Base-by-base conservation (phyloP, 2,888 invertebrate genomes). In the Nemotelus nigrinus region DNA sequence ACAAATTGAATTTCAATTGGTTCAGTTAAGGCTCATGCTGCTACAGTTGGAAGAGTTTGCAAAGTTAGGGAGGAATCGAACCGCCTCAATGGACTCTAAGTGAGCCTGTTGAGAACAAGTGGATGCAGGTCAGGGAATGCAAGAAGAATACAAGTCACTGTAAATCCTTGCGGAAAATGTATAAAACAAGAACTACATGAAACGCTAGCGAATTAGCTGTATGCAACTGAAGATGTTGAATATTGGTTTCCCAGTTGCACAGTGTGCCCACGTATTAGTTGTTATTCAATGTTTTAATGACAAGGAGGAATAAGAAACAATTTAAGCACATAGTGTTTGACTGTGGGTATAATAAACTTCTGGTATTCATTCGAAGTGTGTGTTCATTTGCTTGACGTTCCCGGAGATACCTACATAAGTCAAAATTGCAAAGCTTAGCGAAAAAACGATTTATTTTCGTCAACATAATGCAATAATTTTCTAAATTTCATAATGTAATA, bases 1-100 rank as follows among this genome's bases (percentile, higher is more conserved):
- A 48, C 67, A 67, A 72, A 72, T 72, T 72, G 72, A 72, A 72
- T 72, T 72, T 72, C 57, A 72, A 72, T 58, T 72, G 57, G 72
- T 72, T 58, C 57, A 55, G 10, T 8, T 47, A 45, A 10, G 45
- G 2, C n/a, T 25, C 7, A 7, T 58, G 41, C 67, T n/a, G 67
- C n/a, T 48, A 2, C 10, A 25, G 67, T 6, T 39, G 47, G 7
- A 10, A 50, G 67, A 3, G 50, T 48, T 25, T 48, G 39, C 50
- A 8, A 8, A 10, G 65, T n/a, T 7, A 48, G 50, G 8, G 48
- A 67, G 6, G 48, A 48, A n/a, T n/a, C 10, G 3, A 44, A 43
- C 43, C 64, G 43, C 5, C 43, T 5, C 63, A 41, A 63, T 3
- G 43, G 25, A 43, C 5, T 63, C 63, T 43, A 64, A 44, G 1